Evolutionary conservation across 2,888 invertebrate species (phyloP).

Genomic region (Noctua fimbriata): DNA sequence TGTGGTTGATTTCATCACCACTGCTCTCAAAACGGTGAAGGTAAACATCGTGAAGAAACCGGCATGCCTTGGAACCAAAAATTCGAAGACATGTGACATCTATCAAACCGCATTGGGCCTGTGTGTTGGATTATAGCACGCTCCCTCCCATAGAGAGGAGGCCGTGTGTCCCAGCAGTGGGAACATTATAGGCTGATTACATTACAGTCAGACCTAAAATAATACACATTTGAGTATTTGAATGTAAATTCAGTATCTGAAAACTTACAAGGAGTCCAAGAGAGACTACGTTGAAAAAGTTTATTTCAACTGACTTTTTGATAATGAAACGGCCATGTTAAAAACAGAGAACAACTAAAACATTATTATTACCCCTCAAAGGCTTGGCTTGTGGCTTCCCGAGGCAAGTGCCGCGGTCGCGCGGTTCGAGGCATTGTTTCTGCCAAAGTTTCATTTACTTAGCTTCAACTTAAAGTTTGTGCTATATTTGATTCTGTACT

Average conservation of each 20-base stretch:
- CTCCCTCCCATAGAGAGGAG: too few relatives aligned
- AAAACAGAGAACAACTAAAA: conserved; percentile 17
- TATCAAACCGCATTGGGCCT: too few relatives aligned
- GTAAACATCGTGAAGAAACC: too few relatives aligned
- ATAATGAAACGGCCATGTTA: conserved; percentile 1
- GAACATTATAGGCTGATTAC: too few relatives aligned
- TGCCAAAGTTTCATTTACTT: conserved; percentile 51
- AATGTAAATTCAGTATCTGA: background rate
- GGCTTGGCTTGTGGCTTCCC: conserved; percentile 30
- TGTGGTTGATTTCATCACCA: too few relatives aligned
- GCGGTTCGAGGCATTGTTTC: conserved; percentile 39
- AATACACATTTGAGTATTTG: too few relatives aligned
- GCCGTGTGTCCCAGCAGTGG: too few relatives aligned
- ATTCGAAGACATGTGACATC: too few relatives aligned
- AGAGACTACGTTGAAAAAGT: background rate
- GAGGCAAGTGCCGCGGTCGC: conserved; percentile 28
- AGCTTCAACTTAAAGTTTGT: conserved; percentile 31
- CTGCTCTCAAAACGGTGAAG: too few relatives aligned
- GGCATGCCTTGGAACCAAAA: too few relatives aligned
- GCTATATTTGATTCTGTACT: conserved; percentile 35
- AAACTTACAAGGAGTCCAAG: background rate
- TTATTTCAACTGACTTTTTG: background rate
- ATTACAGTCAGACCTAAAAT: too few relatives aligned
- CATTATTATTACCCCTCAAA: conserved; percentile 26
- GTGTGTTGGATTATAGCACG: too few relatives aligned